Conservation (phyloP, 1,140 invertebrate genomes). For the Ostrea edulis region DNA sequence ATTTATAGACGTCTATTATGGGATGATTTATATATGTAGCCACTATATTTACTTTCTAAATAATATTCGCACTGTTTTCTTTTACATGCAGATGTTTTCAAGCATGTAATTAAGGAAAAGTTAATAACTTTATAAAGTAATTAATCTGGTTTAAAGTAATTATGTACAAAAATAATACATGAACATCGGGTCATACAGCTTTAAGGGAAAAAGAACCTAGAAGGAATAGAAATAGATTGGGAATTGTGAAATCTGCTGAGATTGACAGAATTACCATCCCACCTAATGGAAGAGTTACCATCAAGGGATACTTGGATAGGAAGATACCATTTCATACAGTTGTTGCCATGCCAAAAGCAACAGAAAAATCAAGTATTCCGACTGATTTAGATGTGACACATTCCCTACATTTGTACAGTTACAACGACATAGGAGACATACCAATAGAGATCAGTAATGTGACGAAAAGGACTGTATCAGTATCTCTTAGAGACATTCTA, state of each 20-base stretch:
- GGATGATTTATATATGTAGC: too few species aligned
- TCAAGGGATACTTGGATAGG: neutral
- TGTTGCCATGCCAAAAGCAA: constrained; percentile 4
- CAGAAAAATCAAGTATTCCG: neutral
- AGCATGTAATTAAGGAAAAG: too few species aligned
- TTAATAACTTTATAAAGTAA: too few species aligned
- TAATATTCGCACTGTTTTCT: too few species aligned
- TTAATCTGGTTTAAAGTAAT: too few species aligned
- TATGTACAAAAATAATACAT: too few species aligned
- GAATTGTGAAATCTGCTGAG: constrained; percentile 35
- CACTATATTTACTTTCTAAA: too few species aligned
- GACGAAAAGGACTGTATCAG: too few species aligned
- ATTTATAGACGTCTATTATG: too few species aligned
- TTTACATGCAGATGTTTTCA: too few species aligned
- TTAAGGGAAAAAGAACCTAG: constrained; percentile 40
- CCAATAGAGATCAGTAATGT: neutral
- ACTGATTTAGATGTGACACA: constrained; percentile 42
- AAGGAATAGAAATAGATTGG: neutral
- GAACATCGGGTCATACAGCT: too few species aligned
- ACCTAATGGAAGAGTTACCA: constrained; percentile 3
- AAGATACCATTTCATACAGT: constrained; percentile 32
- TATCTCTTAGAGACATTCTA: too few species aligned
- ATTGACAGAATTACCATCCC: neutral
- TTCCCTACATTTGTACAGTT: neutral
- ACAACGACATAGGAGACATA: neutral